phyloP scores from a whole-genome alignment of 2,113 vertebrate genomes.

The Nibea coibor region DNA sequence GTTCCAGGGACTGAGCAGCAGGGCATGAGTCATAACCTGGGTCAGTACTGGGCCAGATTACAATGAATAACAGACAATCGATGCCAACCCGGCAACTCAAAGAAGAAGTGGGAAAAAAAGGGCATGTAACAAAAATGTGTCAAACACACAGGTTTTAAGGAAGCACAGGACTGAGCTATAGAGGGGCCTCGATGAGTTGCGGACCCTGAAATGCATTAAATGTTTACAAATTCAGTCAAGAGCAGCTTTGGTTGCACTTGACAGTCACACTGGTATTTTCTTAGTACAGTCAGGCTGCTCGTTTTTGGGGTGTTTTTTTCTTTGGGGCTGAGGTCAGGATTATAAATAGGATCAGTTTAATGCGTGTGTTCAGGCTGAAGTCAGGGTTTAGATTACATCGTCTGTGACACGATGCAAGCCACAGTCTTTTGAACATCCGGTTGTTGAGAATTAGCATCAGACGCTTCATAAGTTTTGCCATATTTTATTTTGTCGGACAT shows the following conservation, averaged over 20 bases:
- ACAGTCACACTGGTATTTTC: constrained; percentile 61
- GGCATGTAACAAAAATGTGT: constrained; percentile 54
- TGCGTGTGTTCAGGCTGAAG: constrained; percentile 13
- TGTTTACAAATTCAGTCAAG: constrained; percentile 80
- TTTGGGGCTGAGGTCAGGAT: constrained; percentile 3
- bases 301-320: not conserved
- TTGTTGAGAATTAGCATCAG: not conserved
- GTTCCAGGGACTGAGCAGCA: constrained; percentile 85
- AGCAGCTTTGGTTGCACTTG: constrained; percentile 77
- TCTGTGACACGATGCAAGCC: not conserved
- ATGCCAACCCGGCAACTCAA: constrained; percentile 3
- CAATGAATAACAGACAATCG: constrained; percentile 76
- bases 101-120: constrained; percentile 11
- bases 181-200: constrained; percentile 47
- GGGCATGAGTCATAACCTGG: constrained; percentile 82
- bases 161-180: constrained; percentile 58
- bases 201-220: constrained; percentile 72
- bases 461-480: not conserved
- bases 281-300: constrained; percentile 47
- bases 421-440: not conserved
- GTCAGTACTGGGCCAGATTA: constrained; percentile 88
- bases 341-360: constrained; percentile 30
- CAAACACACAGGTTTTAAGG: constrained; percentile 41
- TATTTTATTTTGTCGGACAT: constrained; percentile 16
- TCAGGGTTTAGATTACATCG: not conserved